Conservation (phyloP, 2,113 vertebrate genomes). For the Gobius niger region DNA sequence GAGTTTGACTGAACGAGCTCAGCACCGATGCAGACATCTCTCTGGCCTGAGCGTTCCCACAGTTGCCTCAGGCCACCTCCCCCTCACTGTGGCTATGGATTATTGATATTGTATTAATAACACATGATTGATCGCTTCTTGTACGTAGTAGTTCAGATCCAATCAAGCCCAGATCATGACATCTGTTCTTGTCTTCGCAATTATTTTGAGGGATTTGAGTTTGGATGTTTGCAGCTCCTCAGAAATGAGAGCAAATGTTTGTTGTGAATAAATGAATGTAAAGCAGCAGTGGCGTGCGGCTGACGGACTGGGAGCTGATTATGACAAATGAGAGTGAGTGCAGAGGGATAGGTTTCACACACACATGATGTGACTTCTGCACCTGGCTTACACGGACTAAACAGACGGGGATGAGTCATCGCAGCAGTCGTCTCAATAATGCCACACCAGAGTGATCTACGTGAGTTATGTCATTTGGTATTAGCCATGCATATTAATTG, state of each 20-base stretch:
- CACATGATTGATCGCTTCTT: not conserved
- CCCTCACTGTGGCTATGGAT: not conserved
- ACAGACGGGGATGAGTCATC: slow-evolving; percentile 37
- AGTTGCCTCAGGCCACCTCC: not conserved
- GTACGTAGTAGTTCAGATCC: not conserved
- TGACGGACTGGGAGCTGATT: slow-evolving; percentile 33
- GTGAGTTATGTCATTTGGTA: too few species aligned
- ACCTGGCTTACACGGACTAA: too few species aligned
- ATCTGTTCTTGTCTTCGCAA: not conserved
- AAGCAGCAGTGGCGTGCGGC: not conserved
- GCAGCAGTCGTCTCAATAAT: slow-evolving; percentile 3
- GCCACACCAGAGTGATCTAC: too few species aligned
- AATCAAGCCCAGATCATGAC: not conserved
- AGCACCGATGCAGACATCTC: not conserved
- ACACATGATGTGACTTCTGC: too few species aligned
- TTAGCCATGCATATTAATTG: too few species aligned
- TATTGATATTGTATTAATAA: not conserved
- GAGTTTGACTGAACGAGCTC: not conserved
- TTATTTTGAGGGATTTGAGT: too few species aligned
- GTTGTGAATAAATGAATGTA: slow-evolving; percentile 3
- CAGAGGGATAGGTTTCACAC: slow-evolving; percentile 47
- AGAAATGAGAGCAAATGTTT: not conserved
- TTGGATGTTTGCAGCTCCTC: not conserved
- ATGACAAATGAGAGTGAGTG: slow-evolving; percentile 31
- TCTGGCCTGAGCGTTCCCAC: not conserved